A percentile compares a stretch with the other conserved stretches of the same genome.
phyloP scores from a whole-genome alignment of 2,113 vertebrate genomes.

The Aspidoscelis tigris region DNA sequence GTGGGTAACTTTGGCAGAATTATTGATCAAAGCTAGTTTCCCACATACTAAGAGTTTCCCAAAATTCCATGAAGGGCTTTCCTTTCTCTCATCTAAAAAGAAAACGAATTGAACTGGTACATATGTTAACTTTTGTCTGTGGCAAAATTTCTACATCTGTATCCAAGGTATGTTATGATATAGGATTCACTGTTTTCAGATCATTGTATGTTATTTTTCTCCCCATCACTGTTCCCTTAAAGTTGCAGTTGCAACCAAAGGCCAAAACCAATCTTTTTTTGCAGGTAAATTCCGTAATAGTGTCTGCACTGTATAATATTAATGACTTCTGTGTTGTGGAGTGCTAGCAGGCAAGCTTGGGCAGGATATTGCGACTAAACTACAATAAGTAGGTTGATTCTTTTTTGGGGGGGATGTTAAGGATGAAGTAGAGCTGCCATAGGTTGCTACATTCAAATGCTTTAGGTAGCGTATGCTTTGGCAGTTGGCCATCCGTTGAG shows the following conservation, averaged over 20 bases:
- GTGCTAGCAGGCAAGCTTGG: not conserved
- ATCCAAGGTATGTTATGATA: not conserved
- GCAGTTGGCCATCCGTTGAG: no score
- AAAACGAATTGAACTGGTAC: slow-evolving; percentile 7
- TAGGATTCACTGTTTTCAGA: not conserved
- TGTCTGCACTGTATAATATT: not conserved
- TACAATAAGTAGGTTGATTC: not conserved
- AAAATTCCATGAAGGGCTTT: slow-evolving; percentile 11
- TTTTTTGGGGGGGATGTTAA: no score
- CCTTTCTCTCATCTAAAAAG: not conserved
- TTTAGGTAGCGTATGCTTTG: no score
- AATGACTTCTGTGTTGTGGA: not conserved
- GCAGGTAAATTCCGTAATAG: not conserved
- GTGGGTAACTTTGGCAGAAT: slow-evolving; percentile 52
- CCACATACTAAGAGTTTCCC: slow-evolving; percentile 32
- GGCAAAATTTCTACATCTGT: not conserved
- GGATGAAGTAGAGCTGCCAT: no score
- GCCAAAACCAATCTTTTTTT: no score
- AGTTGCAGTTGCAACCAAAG: no score
- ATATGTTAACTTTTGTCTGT: not conserved
- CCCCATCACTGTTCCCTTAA: no score
- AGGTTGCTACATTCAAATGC: no score
- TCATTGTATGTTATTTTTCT: not conserved
- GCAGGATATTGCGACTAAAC: not conserved
- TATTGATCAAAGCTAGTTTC: slow-evolving; percentile 45